Conservation (phyloP, 2,113 vertebrate genomes). For the Varanus komodoensis region DNA sequence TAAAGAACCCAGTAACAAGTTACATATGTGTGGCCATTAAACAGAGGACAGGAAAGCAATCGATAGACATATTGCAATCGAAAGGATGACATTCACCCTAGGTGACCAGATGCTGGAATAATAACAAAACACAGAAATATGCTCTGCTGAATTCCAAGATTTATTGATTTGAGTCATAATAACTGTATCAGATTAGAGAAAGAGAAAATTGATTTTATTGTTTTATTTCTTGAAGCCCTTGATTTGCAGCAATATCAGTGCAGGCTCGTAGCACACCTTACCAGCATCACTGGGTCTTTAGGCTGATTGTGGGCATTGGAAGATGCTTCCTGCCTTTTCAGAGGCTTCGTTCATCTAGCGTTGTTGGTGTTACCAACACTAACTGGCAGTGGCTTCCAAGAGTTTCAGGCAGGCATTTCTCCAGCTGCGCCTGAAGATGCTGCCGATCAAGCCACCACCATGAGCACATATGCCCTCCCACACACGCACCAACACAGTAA, state of each 20-base stretch:
- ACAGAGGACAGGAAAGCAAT: conserved; percentile 47
- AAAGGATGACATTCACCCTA: conserved; percentile 43
- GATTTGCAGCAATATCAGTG: background rate
- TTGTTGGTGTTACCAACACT: background rate
- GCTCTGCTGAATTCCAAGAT: conserved; percentile 8
- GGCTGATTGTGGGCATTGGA: background rate
- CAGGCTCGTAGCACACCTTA: background rate
- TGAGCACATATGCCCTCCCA: no score
- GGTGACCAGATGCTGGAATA: conserved; percentile 13
- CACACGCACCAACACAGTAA: no score
- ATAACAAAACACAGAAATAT: background rate
- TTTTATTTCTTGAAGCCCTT: background rate
- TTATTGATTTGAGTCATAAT: conserved; percentile 8
- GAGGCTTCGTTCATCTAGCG: background rate
- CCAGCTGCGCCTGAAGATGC: no score
- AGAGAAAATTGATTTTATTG: background rate
- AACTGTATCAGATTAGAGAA: conserved; percentile 1
- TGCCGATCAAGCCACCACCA: no score
- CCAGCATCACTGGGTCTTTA: background rate
- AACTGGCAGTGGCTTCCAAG: no score
- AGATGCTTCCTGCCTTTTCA: background rate
- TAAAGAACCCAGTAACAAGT: conserved; percentile 37
- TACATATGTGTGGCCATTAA: conserved; percentile 51
- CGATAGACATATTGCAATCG: conserved; percentile 46
- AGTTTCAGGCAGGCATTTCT: no score